phyloP scores from a whole-genome alignment of 2,113 vertebrate species.

The Nesoenas mayeri region DNA sequence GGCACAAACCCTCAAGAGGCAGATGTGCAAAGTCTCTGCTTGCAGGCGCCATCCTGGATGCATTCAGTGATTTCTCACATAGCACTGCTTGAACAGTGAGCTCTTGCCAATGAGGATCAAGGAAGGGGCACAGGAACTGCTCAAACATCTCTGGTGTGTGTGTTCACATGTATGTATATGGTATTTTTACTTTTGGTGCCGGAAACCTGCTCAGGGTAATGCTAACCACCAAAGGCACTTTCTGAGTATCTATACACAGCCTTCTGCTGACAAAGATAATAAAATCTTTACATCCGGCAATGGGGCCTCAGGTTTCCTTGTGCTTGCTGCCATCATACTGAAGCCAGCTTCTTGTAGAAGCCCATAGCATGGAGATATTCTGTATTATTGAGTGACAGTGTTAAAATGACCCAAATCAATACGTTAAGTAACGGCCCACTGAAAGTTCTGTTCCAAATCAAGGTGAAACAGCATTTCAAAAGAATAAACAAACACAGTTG shows the following conservation, averaged over 20 bases:
- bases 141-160: neutral
- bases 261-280: neutral
- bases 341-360: neutral
- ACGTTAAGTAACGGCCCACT: neutral
- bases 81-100: neutral
- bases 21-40: neutral
- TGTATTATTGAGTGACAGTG: neutral
- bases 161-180: rapidly evolving
- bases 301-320: neutral
- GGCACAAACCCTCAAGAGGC: neutral
- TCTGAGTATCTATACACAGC: neutral
- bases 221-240: neutral
- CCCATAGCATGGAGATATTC: neutral
- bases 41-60: rapidly evolving
- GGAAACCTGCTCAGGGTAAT: neutral
- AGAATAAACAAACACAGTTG: neutral
- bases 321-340: neutral
- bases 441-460: neutral
- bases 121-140: neutral
- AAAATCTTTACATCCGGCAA: neutral
- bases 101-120: neutral
- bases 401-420: neutral
- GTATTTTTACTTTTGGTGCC: neutral
- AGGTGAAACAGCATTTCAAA: neutral
- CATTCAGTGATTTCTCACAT: neutral